Base-by-base conservation (phyloP, 2,888 invertebrate genomes). In the Ornithoptera alexandrae region DNA sequence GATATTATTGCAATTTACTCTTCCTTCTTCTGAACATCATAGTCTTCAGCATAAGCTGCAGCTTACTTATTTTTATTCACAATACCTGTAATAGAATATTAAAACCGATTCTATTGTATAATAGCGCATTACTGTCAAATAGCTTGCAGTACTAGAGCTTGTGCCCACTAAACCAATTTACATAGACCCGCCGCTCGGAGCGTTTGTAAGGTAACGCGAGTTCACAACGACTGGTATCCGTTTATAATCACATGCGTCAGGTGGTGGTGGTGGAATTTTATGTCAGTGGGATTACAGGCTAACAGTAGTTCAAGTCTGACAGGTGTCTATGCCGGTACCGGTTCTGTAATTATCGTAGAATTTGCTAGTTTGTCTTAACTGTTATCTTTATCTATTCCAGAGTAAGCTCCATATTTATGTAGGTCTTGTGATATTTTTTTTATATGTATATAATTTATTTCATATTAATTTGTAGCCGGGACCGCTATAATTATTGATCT, bases 231-330 rank as follows among this genome's bases (percentile, higher is more conserved):
- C 17, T 65, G 60, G 69, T 67, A 10, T 20, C n/a, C 7, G 65
- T 58, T 58, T 18, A 58, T 57, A 61, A 74, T 69, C 72, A 70
- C 76, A 79, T 75, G 70, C 65, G 72, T 83, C 87, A 87, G 88
- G 84, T 88, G 85, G 74, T 65, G 46, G 57, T 70, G 72, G 72
- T 69, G 71, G 76, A 85, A 86, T 86, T 86, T 87, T 87, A 89
- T 88, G 89, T 89, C 86, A 89, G 88, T 89, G 81, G 90, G 88
- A 85, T 85, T 85, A 80, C 82, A 77, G 85, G 78, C 67, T 88
- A 88, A 89, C 88, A 80, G 89, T 87, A 75, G 66, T 66, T 72
- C 69, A 65, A 72, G 78, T 79, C 74, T 73, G 76, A 78, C 87
- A 86, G 87, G 86, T 87, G 79, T 72, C 70, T 72, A 65, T 67